Evolutionary conservation across 2,113 vertebrate species (phyloP), one percentile per base, ranked within the genome.

Genomic region (Natator depressus): DNA sequence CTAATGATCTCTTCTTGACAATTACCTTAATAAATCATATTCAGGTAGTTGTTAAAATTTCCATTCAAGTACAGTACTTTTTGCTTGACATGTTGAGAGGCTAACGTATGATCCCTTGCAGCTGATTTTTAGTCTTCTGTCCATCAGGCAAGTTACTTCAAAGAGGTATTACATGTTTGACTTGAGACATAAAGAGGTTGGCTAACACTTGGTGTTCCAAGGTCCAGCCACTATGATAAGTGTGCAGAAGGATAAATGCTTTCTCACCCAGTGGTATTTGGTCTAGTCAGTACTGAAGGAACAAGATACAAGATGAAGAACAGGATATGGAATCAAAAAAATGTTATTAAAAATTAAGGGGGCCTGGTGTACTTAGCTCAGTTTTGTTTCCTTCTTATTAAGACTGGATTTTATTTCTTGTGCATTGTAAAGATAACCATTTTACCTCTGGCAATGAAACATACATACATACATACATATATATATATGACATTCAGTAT

Each of bases 81-180:
- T 97, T 95, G 54, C 90, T 51, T 90, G 85, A 95, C 76, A 6
- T 88, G 84, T 87, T 87, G 89, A 94, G 87, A 96, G 91, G 95
- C 89, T 96, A 93, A 95, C 57, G 86, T 93, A 95, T 85, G 50
- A 95, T 97, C 88, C 94, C 84, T 96, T 97, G 47, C 89, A 97
- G 88, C 91, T 94, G 80, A 84, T 95, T 95, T 95, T 91, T 94
- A 93, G 96, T 75, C 85, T 27, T 95, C 91, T 85, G n/a, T 96
- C 84, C 92, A 94, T 92, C 94, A 92, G 93, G 85, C 80, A 87
- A 92, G 87, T 90, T 72, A 87, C 82, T 93, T 90, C 94, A 95
- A 92, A 90, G 93, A 95, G 55, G 82, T 95, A 78, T 79, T 94
- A 55, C 72, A 95, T 78, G 90, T 17, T 95, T 95, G 86, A 91